A percentile compares a stretch with the other conserved stretches of the same genome.
phyloP scores from a whole-genome alignment of 1,140 invertebrate species.

The Neodiprion pinetum region DNA sequence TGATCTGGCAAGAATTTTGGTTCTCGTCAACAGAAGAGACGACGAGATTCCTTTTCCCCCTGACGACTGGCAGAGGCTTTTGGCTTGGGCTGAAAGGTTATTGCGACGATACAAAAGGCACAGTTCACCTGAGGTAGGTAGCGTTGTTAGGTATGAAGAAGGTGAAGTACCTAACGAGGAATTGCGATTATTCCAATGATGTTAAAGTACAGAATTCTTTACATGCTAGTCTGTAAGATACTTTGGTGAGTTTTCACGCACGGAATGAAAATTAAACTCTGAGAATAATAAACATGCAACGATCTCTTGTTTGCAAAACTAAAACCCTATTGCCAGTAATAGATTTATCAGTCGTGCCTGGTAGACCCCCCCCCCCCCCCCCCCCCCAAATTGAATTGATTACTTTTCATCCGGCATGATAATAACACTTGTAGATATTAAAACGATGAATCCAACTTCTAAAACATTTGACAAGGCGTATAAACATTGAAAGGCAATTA shows the following conservation, averaged over 20 bases:
- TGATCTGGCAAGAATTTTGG: conserved; percentile 76
- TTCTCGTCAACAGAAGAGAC: conserved; percentile 72
- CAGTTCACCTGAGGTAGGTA: conserved; percentile 61
- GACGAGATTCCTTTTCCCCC: conserved; percentile 72
- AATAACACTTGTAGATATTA: too few relatives aligned
- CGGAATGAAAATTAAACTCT: neutral
- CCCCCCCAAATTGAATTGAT: too few relatives aligned
- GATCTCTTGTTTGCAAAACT: neutral
- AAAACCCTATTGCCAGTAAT: too few relatives aligned
- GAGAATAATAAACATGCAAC: neutral
- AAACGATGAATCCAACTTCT: too few relatives aligned
- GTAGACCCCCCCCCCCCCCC: too few relatives aligned
- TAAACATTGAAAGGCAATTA: too few relatives aligned
- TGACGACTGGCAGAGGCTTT: conserved; percentile 79
- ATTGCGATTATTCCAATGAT: neutral
- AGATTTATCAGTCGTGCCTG: too few relatives aligned
- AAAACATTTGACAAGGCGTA: too few relatives aligned
- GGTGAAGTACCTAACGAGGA: neutral
- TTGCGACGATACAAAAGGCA: conserved; percentile 75
- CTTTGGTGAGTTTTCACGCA: conserved; percentile 47
- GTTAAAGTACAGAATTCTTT: conserved; percentile 31
- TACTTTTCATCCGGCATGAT: too few relatives aligned
- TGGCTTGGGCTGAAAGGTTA: conserved; percentile 77
- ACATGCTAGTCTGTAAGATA: conserved; percentile 55
- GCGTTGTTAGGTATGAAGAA: conserved; percentile 18